Percentiles rank a stretch among this genome's conserved stretches.
Conservation (phyloP, 2,888 invertebrate species). For the Drosophila neonasuta region DNA sequence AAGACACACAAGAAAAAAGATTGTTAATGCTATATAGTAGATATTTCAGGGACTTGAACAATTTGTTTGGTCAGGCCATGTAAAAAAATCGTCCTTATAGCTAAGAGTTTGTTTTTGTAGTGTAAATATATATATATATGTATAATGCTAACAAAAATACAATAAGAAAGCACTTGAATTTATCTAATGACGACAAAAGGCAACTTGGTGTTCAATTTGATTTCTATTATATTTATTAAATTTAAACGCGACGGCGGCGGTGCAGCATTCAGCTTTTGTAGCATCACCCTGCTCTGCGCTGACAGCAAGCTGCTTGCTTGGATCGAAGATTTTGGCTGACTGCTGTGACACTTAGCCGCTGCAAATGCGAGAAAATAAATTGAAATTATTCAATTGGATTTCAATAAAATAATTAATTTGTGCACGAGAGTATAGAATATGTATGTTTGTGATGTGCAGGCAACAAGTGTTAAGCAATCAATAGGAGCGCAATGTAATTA, state of each 20-base stretch:
- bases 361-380: conserved; percentile 24
- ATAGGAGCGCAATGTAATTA: not conserved
- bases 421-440: not conserved
- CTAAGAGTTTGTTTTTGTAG: conserved; percentile 35
- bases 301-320: conserved; percentile 19
- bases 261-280: not conserved
- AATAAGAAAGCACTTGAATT: conserved; percentile 76
- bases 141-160: conserved; percentile 48
- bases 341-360: conserved; percentile 51
- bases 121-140: conserved; percentile 21
- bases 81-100: conserved; percentile 21
- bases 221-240: conserved; percentile 21
- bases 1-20: conserved; percentile 17
- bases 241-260: conserved; percentile 9
- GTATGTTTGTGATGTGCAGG: not conserved
- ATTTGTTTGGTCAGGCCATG: conserved; percentile 22
- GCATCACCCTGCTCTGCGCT: not conserved
- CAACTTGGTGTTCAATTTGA: conserved; percentile 71
- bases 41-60: conserved; percentile 11
- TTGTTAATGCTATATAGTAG: conserved; percentile 1
- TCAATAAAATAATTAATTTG: not conserved
- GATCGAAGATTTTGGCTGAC: conserved; percentile 6
- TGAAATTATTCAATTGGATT: not conserved
- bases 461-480: conserved; percentile 12
- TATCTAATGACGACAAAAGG: conserved; percentile 68